phyloP scores from a whole-genome alignment of 1,140 invertebrate species.

The Cylas formicarius region DNA sequence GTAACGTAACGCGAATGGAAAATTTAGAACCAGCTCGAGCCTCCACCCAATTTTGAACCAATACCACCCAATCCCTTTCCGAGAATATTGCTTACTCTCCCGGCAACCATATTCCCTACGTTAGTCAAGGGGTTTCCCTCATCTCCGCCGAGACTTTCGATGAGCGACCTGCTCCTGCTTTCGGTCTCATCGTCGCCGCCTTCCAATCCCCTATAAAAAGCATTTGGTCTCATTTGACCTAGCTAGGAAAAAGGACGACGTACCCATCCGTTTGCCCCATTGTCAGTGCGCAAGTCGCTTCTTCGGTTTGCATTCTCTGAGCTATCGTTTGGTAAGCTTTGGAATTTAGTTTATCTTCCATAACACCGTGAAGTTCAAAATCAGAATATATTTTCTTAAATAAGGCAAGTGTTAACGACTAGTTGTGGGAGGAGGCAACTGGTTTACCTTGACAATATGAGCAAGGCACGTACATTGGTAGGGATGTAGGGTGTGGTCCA shows the following conservation, averaged over 20 bases:
- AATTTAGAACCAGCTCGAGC: slow-evolving; percentile 27
- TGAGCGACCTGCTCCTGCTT: slow-evolving; percentile 53
- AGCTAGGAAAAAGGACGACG: slow-evolving; percentile 3
- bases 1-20: background rate
- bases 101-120: slow-evolving; percentile 65
- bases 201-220: slow-evolving; percentile 33
- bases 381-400: slow-evolving; percentile 96
- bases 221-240: background rate
- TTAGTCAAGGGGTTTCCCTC: slow-evolving; percentile 59
- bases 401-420: slow-evolving; percentile 12
- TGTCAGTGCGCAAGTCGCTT: slow-evolving; percentile 85
- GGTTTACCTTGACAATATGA: slow-evolving; percentile 85
- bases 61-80: slow-evolving; percentile 76
- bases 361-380: slow-evolving; percentile 97
- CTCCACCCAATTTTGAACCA: slow-evolving; percentile 67
- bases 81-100: slow-evolving; percentile 72
- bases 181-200: slow-evolving; percentile 60
- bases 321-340: slow-evolving; percentile 92
- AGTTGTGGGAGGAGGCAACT: background rate
- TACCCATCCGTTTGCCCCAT: slow-evolving; percentile 66
- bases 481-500: slow-evolving; percentile 90
- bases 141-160: slow-evolving; percentile 54
- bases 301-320: slow-evolving; percentile 92
- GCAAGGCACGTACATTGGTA: slow-evolving; percentile 96
- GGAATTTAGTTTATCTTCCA: slow-evolving; percentile 95